phyloP scores from a whole-genome alignment of 1,140 invertebrate genomes.

The Camponotus floridanus region DNA sequence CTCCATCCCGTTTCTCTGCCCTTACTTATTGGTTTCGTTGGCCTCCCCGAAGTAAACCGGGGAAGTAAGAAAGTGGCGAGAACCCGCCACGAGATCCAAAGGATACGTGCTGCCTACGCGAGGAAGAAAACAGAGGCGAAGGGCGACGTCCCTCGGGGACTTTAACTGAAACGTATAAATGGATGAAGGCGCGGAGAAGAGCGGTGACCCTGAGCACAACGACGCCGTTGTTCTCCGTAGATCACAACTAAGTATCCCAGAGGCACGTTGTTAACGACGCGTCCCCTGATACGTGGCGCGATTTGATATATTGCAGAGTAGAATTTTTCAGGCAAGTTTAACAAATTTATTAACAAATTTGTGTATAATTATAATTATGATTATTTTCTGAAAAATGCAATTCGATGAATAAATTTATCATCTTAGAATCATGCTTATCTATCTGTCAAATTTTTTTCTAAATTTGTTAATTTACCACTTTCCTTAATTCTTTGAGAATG shows the following conservation, averaged over 20 bases:
- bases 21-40: slow-evolving; percentile 84
- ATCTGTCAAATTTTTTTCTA: background rate
- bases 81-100: slow-evolving; percentile 60
- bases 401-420: background rate
- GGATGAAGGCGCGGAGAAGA: slow-evolving; percentile 52
- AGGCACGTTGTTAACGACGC: slow-evolving; percentile 29
- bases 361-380: background rate
- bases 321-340: slow-evolving; percentile 1
- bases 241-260: slow-evolving; percentile 42
- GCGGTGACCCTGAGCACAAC: slow-evolving; percentile 42
- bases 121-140: slow-evolving; percentile 40
- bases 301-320: background rate
- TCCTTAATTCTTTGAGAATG: no score
- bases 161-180: slow-evolving; percentile 69
- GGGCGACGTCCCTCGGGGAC: slow-evolving; percentile 59
- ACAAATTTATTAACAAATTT: background rate
- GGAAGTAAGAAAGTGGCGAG: slow-evolving; percentile 65
- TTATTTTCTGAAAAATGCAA: background rate
- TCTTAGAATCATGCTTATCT: background rate
- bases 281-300: background rate
- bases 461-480: background rate
- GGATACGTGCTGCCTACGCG: slow-evolving; percentile 14
- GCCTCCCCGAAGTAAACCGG: slow-evolving; percentile 3
- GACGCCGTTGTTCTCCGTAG: slow-evolving; percentile 46
- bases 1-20: slow-evolving; percentile 69